Evolutionary conservation across 2,888 invertebrate species (phyloP), one percentile per base, ranked within the genome.

Genomic region (Frankliniella fusca): DNA sequence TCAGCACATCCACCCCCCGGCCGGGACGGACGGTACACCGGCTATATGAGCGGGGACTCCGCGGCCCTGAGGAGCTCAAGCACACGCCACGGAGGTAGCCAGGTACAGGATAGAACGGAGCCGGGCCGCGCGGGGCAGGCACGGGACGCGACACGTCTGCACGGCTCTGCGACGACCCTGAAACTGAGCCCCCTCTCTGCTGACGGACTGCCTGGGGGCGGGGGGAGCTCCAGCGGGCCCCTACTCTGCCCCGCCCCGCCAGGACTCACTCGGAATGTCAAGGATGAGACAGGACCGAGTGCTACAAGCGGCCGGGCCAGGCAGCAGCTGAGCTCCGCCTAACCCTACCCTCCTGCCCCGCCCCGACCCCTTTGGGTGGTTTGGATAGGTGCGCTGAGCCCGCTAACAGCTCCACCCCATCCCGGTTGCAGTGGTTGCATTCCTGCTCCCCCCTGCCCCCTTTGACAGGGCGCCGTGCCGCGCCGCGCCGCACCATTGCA

Each of bases 111-210:
- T 18, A 61, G 61, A 7, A 38, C 38, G 3, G n/a, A n/a, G 54
- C 54, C 50, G n/a, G n/a, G n/a, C n/a, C n/a, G n/a, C n/a, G n/a
- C n/a, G n/a, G n/a, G n/a, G n/a, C n/a, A n/a, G n/a, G n/a, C n/a
- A n/a, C n/a, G n/a, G 11, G 11, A 76, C 70, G 27, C 70, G 23
- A 76, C 70, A 76, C 70, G 70, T 76, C 70, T 23, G 70, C 70
- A 23, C 12, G 27, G 27, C 27, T 8, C 70, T 76, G 70, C 27
- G 27, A 27, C 70, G 70, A 76, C 70, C 70, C 70, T 76, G 70
- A 76, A 76, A 76, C 70, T 76, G 70, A 76, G 5, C 38, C 38
- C 38, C 38, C 38, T 38, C 38, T 38, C 38, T 38, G 38, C 38
- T 38, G 38, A 38, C 54, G 54, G 54, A 54, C 54, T 15, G 54